Evolutionary conservation across 2,888 invertebrate genomes (phyloP).

Genomic region (Formica aserva): DNA sequence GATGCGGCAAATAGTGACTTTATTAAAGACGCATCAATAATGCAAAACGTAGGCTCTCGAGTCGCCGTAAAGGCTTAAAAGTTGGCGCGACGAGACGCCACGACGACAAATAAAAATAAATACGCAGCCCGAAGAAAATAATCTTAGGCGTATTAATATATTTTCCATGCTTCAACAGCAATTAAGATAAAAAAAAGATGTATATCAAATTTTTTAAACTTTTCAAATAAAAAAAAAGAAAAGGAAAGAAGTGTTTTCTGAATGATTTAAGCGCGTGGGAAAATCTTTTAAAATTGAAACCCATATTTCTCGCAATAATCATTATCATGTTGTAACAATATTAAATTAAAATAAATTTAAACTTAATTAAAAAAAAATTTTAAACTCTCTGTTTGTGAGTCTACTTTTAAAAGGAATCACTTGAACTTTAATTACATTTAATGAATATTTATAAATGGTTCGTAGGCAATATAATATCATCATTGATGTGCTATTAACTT

Average conservation of each 20-base stretch:
- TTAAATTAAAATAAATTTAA: neutral
- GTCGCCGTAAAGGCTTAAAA: neutral
- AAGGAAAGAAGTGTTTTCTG: neutral
- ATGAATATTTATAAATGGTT: neutral
- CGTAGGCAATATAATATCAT: neutral
- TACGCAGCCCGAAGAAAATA: neutral
- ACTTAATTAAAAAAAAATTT: too few species aligned
- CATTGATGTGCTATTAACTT: neutral
- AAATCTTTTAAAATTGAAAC: neutral
- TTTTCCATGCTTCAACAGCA: neutral
- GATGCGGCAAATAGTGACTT: constrained; percentile 6
- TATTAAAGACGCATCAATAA: constrained; percentile 20
- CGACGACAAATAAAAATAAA: neutral
- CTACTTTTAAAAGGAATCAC: neutral
- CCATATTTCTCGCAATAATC: neutral
- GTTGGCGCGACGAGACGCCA: neutral
- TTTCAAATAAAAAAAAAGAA: neutral
- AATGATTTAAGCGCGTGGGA: neutral
- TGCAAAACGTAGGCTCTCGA: neutral
- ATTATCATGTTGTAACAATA: neutral
- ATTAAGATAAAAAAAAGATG: neutral
- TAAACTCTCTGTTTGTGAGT: neutral
- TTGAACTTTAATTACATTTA: neutral
- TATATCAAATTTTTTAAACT: neutral
- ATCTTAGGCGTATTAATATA: neutral